phyloP scores from a whole-genome alignment of 2,797 vertebrate genomes.

The Catamblyrhynchus diadema region DNA sequence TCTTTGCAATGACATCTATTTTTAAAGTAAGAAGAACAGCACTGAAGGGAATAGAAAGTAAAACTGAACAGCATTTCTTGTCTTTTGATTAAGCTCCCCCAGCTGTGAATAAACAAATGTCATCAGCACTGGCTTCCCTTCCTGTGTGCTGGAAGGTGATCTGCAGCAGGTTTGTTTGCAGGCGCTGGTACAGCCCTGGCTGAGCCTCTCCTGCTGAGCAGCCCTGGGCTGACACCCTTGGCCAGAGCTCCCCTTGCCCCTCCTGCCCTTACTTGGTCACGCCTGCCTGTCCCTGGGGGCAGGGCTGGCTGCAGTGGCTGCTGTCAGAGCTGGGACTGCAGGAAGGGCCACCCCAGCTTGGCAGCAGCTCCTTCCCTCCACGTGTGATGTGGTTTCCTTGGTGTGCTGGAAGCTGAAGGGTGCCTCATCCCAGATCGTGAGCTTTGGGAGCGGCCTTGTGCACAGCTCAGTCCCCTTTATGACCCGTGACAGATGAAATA shows the following conservation, averaged over 20 bases:
- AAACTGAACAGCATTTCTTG: background rate
- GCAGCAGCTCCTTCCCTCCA: background rate
- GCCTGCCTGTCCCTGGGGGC: accelerated
- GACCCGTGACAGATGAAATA: background rate
- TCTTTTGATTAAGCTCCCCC: background rate
- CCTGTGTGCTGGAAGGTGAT: background rate
- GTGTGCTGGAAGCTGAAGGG: accelerated
- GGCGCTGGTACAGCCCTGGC: accelerated
- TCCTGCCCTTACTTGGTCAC: accelerated
- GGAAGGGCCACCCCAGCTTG: background rate
- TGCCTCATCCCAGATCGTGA: accelerated
- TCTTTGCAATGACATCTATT: constrained; percentile 11
- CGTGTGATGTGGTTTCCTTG: accelerated
- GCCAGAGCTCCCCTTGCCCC: background rate
- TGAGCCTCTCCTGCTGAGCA: background rate
- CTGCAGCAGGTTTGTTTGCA: background rate
- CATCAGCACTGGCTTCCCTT: background rate
- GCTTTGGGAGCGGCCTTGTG: background rate
- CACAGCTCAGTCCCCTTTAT: background rate
- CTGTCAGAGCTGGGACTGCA: accelerated
- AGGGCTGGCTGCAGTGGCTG: background rate
- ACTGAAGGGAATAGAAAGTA: background rate
- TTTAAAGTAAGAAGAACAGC: background rate
- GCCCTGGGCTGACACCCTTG: background rate
- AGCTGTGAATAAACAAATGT: background rate